These are phyloP conservation scores for Clarias batrachus DNA, from an alignment of 2,113 vertebrate genomes.

Conservation along the genomic window DNA sequence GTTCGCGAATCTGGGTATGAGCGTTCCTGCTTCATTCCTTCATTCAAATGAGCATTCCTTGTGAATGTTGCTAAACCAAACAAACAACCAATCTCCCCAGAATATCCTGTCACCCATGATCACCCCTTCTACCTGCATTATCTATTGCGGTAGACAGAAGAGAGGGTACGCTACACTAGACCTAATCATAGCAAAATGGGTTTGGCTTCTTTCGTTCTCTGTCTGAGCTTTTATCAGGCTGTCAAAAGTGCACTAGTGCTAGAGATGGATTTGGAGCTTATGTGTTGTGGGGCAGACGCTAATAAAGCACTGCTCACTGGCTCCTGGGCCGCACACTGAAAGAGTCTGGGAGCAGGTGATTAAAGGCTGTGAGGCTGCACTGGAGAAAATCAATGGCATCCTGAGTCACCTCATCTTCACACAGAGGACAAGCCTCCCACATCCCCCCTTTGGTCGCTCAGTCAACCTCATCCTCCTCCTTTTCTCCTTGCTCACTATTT, in stretches of 20 bases:
- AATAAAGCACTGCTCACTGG: slow-evolving; percentile 42
- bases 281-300: slow-evolving; percentile 21
- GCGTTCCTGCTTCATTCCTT: neutral
- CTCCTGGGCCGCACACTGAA: slow-evolving; percentile 12
- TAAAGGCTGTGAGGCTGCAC: slow-evolving; percentile 52
- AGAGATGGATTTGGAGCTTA: slow-evolving; percentile 38
- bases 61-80: neutral
- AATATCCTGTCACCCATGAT: slow-evolving; percentile 8
- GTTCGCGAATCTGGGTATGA: neutral
- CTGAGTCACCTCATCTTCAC: slow-evolving; percentile 59
- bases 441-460: slow-evolving; percentile 11
- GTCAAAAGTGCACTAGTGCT: slow-evolving; percentile 27
- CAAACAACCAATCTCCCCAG: neutral
- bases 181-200: slow-evolving; percentile 27
- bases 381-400: slow-evolving; percentile 59
- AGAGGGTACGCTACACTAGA: neutral
- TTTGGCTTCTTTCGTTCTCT: slow-evolving; percentile 27
- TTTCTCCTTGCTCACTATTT: slow-evolving; percentile 32
- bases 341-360: slow-evolving; percentile 51
- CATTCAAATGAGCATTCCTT: neutral
- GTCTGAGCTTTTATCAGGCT: slow-evolving; percentile 37
- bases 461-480: slow-evolving; percentile 27
- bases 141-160: neutral
- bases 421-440: slow-evolving; percentile 24
- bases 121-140: neutral